Evolutionary conservation across 2,888 invertebrate species (phyloP).

Genomic region (Mantis religiosa): DNA sequence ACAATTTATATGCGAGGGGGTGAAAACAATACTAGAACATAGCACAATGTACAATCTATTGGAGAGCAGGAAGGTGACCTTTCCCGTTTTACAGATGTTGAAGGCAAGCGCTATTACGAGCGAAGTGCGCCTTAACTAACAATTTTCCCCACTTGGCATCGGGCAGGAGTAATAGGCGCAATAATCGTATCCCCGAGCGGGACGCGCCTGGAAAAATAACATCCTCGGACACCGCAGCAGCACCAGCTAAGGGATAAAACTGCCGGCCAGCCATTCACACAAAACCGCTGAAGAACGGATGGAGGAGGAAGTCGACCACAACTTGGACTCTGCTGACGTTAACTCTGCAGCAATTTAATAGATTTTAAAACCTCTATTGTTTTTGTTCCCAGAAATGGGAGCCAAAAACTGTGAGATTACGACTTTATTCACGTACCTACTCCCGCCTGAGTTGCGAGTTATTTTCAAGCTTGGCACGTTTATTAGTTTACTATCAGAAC

Average conservation of each 20-base stretch:
- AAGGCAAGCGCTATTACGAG: neutral
- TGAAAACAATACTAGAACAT: neutral
- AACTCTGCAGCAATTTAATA: neutral
- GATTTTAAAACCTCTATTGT: neutral
- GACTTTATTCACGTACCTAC: neutral
- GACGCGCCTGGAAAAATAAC: neutral
- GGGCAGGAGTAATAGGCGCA: neutral
- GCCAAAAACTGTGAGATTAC: neutral
- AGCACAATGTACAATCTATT: neutral
- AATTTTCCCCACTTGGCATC: neutral
- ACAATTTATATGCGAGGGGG: neutral
- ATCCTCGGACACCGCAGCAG: neutral
- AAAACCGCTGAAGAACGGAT: neutral
- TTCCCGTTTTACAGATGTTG: neutral
- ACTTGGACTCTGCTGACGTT: neutral
- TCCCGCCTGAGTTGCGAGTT: neutral
- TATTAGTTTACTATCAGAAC: neutral
- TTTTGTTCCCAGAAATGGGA: neutral
- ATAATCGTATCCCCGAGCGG: neutral
- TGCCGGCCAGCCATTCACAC: neutral
- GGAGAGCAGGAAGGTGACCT: neutral
- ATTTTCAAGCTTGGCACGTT: neutral
- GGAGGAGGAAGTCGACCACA: neutral
- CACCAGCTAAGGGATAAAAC: neutral
- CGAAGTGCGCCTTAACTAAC: neutral